These are phyloP conservation scores for Philotrypesis tridentata DNA, from an alignment of 1,140 invertebrate species.

Conservation along the genomic window DNA sequence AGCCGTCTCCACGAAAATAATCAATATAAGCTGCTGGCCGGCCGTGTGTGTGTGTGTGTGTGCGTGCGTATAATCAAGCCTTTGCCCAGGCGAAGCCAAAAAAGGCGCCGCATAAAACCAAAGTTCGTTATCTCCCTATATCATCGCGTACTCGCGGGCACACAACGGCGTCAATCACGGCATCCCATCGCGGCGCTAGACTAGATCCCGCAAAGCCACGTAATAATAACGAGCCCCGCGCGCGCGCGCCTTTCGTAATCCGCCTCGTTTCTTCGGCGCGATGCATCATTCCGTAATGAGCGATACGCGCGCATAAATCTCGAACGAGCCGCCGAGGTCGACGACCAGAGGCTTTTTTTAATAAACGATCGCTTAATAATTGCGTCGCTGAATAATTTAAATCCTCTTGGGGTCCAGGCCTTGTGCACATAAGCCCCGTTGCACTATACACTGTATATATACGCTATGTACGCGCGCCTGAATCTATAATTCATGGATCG, in stretches of 20 bases:
- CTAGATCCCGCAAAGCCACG: neutral
- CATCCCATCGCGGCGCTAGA: neutral
- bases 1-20: neutral
- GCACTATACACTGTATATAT: no score
- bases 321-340: neutral
- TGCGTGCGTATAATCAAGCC: neutral
- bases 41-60: no score
- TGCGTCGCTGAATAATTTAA: slow-evolving; percentile 39
- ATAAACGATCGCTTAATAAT: slow-evolving; percentile 48
- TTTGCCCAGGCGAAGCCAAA: neutral
- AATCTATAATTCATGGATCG: no score
- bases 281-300: slow-evolving; percentile 24
- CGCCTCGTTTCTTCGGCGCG: neutral
- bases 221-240: neutral
- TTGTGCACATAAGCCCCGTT: no score
- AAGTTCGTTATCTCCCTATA: neutral
- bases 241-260: neutral
- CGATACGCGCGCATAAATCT: neutral
- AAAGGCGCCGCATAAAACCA: neutral
- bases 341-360: slow-evolving; percentile 1
- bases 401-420: neutral
- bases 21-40: neutral
- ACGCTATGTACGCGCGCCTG: no score
- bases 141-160: neutral
- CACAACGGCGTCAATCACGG: neutral